Base-by-base conservation (phyloP, 1,140 invertebrate genomes). In the Polypedilum vanderplanki region DNA sequence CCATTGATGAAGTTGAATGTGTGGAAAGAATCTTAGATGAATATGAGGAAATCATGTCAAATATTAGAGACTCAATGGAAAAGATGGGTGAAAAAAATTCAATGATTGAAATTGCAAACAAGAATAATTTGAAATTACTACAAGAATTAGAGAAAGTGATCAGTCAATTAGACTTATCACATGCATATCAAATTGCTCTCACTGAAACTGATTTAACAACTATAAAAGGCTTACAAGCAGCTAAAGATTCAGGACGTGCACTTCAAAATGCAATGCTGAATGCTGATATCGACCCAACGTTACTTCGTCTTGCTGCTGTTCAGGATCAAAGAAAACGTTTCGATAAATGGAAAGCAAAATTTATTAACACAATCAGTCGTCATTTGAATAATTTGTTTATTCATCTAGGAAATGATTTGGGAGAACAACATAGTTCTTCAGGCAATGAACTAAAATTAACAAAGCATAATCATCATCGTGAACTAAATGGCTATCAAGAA, bases 351-450 rank as follows among this genome's bases (percentile, higher is more conserved):
- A 90, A 90, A 80, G 87, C 88, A n/a, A 91, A 91, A 83, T 96
- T 98, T 83, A 91, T 93, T 9, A 87, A 90, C 74, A 89, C 90
- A 24, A 87, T 98, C 20, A 90, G 90, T 46, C 86, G 94, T 46
- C 93, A 97, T 83, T 84, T 98, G 15, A 97, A 96, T 80, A 97
- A 97, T 85, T 85, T 96, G 57, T 96, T 98, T 77, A 95, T 97
- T 80, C 93, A 97, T 85, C 88, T 95, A 84, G 93, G 91, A 79
- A 86, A 86, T 76, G 84, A 86, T 76, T 84, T 85, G 78, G 83
- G 84, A 0, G 85, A 85, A 75, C 79, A 77, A 33, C 78, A 79
- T 7, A 7, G 79, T 18, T 79, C 80, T 15, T 41, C 80, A 77
- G 74, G 84, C 8, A 85, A 86, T 78, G 88, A 90, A n/a, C 83